Base-by-base conservation (phyloP, 1,140 invertebrate genomes). In the Cryptotermes secundus region DNA sequence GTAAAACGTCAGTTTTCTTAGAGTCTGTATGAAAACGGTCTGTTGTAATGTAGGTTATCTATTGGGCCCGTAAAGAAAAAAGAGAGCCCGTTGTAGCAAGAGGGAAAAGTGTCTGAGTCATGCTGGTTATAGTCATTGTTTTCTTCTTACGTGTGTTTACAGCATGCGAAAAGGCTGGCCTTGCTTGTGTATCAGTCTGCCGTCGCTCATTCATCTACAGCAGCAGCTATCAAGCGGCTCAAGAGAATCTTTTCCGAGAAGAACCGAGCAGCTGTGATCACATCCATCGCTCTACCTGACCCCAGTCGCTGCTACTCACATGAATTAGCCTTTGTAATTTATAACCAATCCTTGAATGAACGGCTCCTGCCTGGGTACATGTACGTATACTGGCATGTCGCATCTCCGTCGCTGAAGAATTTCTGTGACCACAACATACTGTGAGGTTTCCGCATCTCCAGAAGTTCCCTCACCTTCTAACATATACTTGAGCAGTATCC, bases 191-290 rank as follows among this genome's bases (percentile, higher is more conserved):
- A 72, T 31, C n/a, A 31, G 59, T 72, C 59, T 72, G 19, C 45
- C 31, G 59, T 72, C 31, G 59, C 59, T 72, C 59, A 72, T 72
- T 72, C 59, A 72, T 72, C 59, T 72, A 72, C 59, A 72, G 59
- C 59, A 72, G 14, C 59, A 72, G n/a, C 59, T 31, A n/a, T 19
- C 45, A 49, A 12, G 45, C 59, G 59, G n/a, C 10, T 72, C 59
- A 49, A 49, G 26, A n/a, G 59, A 72, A 72, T 10, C 53, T 31
- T 31, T 72, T 72, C 59, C 59, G 14, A 72, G 59, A 26, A 31
- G 59, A 26, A 72, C 26, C 9, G 59, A 72, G n/a, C 59, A 72
- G 26, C 59, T 72, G 59, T 14, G 59, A 72, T 31, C 14, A 6
- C 59, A 72, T 72, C 59, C 59, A 31, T 31, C 59, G 31, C 59